Evolutionary conservation across 2,797 vertebrate species (phyloP).

Genomic region (Acipenser oxyrinchus): DNA sequence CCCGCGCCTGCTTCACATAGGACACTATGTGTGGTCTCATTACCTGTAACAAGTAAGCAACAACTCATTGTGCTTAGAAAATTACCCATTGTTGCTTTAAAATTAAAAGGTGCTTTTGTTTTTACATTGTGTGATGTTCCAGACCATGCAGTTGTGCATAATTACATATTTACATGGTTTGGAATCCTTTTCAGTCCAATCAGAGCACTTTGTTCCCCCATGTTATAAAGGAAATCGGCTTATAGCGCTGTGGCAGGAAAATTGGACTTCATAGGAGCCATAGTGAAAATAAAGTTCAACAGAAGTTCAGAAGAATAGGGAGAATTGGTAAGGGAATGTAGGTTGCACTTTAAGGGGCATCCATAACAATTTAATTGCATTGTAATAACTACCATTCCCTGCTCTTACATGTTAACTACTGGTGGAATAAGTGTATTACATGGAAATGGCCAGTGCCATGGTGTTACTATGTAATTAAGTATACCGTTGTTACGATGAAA

Average conservation of each 20-base stretch:
- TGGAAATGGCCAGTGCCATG: too few relatives aligned
- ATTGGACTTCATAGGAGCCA: too few relatives aligned
- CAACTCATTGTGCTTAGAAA: slow-evolving; percentile 3
- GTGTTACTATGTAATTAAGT: too few relatives aligned
- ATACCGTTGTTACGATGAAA: not conserved
- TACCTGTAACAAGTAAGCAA: too few relatives aligned
- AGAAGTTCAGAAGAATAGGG: too few relatives aligned
- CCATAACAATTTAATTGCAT: not conserved
- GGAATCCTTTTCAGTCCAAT: not conserved
- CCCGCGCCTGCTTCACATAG: too few relatives aligned
- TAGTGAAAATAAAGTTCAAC: too few relatives aligned
- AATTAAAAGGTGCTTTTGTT: slow-evolving; percentile 37
- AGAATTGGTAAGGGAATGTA: not conserved
- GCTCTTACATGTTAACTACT: too few relatives aligned
- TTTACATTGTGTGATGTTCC: slow-evolving; percentile 24
- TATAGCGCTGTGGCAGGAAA: not conserved
- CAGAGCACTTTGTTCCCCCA: slow-evolving; percentile 1
- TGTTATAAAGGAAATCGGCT: not conserved
- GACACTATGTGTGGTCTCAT: too few relatives aligned
- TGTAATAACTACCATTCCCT: too few relatives aligned
- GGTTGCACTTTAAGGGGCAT: slow-evolving; percentile 24
- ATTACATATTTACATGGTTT: slow-evolving; percentile 6
- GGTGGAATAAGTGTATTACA: too few relatives aligned
- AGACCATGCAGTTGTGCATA: slow-evolving; percentile 37
- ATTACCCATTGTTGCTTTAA: not conserved